Conservation (phyloP, 2,888 invertebrate species). For the Zonitis immaculata region DNA sequence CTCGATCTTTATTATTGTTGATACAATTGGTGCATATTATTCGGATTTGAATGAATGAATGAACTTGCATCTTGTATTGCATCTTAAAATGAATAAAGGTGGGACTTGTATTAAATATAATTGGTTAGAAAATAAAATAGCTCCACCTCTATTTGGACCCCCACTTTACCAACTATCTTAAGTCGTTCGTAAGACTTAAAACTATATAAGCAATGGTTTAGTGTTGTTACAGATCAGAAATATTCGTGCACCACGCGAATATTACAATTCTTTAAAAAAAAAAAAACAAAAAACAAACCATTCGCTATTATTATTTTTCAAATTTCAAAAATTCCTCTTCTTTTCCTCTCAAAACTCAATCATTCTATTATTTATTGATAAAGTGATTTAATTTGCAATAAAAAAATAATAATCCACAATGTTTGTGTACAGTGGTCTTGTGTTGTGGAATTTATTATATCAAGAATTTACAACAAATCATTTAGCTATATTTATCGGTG, state of each 20-base stretch:
- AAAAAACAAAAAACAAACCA: too few relatives aligned
- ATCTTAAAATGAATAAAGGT: constrained; percentile 23
- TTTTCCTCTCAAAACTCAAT: too few relatives aligned
- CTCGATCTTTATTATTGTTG: too few relatives aligned
- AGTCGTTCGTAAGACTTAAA: constrained; percentile 33
- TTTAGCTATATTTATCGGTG: constrained; percentile 53
- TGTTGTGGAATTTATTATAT: constrained; percentile 48
- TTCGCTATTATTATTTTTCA: too few relatives aligned
- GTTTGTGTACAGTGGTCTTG: constrained; percentile 52
- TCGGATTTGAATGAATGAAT: constrained; percentile 33
- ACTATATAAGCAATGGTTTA: constrained; percentile 37
- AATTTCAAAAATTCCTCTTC: too few relatives aligned
- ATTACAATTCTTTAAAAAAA: too few relatives aligned
- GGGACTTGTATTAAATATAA: constrained; percentile 19
- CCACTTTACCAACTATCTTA: constrained; percentile 26
- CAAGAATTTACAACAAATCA: constrained; percentile 45
- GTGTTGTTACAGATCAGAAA: constrained; percentile 29
- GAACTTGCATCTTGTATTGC: constrained; percentile 25
- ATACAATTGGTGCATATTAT: constrained; percentile 6
- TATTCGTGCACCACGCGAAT: constrained; percentile 31
- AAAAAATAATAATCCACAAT: constrained; percentile 40
- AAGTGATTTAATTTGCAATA: too few relatives aligned
- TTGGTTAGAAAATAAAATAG: constrained; percentile 28
- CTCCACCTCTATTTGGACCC: constrained; percentile 34
- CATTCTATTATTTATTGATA: too few relatives aligned